Percentiles rank a stretch among this genome's conserved stretches.
Evolutionary conservation across 2,113 vertebrate genomes (phyloP).

Genomic region (Harpagus bidentatus): DNA sequence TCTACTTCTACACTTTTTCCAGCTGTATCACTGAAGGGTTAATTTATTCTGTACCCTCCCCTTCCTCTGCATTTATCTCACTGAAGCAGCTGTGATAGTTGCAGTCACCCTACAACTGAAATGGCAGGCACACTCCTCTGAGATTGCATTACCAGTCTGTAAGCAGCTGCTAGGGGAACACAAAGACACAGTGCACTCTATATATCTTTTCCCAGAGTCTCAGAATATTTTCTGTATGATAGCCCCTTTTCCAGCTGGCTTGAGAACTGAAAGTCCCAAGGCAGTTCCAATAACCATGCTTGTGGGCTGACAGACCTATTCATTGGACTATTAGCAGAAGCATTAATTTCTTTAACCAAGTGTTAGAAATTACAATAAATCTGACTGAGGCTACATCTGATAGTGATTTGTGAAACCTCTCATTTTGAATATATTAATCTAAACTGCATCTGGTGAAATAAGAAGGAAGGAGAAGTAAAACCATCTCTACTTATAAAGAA

Average conservation of each 20-base stretch:
- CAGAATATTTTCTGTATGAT: constrained; percentile 40
- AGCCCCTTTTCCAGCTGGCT: constrained; percentile 24
- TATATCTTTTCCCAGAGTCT: constrained; percentile 37
- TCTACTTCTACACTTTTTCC: neutral
- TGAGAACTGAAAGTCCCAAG: neutral
- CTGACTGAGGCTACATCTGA: neutral
- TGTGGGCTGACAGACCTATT: neutral
- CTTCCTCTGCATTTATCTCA: neutral
- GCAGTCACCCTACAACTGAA: constrained; percentile 6
- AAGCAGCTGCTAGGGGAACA: constrained; percentile 41
- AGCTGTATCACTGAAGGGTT: neutral
- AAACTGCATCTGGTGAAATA: neutral
- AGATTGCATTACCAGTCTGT: neutral
- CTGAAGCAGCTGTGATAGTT: neutral
- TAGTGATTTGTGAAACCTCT: neutral
- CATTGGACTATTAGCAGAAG: neutral
- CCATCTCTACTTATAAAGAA: neutral
- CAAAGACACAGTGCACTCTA: neutral
- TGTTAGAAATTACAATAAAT: constrained; percentile 10
- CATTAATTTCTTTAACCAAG: neutral
- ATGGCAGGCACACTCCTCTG: constrained; percentile 13
- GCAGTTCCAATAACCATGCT: neutral
- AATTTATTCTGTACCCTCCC: neutral
- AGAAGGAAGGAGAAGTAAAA: neutral
- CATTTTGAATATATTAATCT: neutral